Percentiles rank a stretch among this genome's conserved stretches.
Conservation (phyloP, 2,797 vertebrate genomes). For the Enteromius radiatus region DNA sequence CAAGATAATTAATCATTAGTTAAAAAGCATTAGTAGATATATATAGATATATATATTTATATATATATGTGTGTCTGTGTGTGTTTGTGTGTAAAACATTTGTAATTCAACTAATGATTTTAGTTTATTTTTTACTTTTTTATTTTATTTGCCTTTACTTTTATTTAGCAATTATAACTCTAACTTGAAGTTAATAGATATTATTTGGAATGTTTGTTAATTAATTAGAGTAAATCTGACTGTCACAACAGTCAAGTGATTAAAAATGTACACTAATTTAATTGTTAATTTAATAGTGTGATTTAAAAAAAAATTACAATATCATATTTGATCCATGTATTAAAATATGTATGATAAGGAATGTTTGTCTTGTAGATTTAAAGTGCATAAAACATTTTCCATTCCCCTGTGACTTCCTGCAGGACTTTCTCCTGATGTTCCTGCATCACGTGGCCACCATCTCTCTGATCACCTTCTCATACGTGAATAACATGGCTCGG, state of each 20-base stretch:
- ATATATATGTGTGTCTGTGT: too few species aligned
- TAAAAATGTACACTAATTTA: not conserved
- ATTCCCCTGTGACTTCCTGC: slow-evolving; percentile 58
- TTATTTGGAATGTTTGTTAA: not conserved
- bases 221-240: not conserved
- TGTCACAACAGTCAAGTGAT: not conserved
- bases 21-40: too few species aligned
- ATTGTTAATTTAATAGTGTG: not conserved
- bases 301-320: not conserved
- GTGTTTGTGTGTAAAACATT: too few species aligned
- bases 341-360: not conserved
- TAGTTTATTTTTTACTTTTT: not conserved
- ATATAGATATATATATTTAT: too few species aligned
- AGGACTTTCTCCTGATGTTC: slow-evolving; percentile 97
- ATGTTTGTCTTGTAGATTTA: not conserved
- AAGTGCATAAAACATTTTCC: not conserved
- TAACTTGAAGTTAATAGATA: not conserved
- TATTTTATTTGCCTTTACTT: not conserved
- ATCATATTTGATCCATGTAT: not conserved
- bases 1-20: too few species aligned
- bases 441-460: slow-evolving; percentile 90
- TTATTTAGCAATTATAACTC: not conserved
- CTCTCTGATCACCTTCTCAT: slow-evolving; percentile 90
- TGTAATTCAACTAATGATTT: too few species aligned
- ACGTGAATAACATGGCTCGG: slow-evolving; percentile 95